These are phyloP conservation scores for Herpailurus yagouaroundi DNA, from an alignment of 2,113 vertebrate genomes.

Conservation along the genomic window DNA sequence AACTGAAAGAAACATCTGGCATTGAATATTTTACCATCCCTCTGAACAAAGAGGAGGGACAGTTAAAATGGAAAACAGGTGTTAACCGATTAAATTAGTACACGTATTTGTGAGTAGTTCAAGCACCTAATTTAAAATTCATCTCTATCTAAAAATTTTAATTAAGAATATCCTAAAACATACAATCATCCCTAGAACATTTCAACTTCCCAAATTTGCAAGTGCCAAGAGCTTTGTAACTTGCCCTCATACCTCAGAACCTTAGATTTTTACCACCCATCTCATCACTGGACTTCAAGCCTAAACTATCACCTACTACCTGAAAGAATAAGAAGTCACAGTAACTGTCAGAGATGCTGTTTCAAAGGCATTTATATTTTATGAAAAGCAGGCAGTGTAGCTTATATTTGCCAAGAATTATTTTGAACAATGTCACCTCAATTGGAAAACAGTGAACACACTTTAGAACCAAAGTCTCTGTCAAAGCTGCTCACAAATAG, in stretches of 20 bases:
- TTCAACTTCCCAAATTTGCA: constrained; percentile 40
- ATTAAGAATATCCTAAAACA: constrained; percentile 28
- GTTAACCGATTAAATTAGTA: constrained; percentile 24
- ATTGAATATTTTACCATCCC: not conserved
- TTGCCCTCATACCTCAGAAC: constrained; percentile 15
- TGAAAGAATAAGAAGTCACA: constrained; percentile 51
- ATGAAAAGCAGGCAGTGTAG: constrained; percentile 31
- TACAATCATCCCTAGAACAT: not conserved
- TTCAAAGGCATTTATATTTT: constrained; percentile 44
- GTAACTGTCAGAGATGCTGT: not conserved
- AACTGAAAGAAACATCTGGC: constrained; percentile 28
- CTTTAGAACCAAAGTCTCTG: constrained; percentile 43
- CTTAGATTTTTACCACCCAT: not conserved
- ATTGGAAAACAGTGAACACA: constrained; percentile 28
- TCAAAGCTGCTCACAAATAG: constrained; percentile 43
- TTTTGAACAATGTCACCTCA: constrained; percentile 32
- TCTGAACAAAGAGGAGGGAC: constrained; percentile 27
- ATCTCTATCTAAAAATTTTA: constrained; percentile 20
- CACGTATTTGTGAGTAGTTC: constrained; percentile 1
- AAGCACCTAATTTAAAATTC: constrained; percentile 16
- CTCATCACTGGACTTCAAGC: not conserved
- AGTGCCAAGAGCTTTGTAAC: not conserved
- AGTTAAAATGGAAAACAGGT: constrained; percentile 34
- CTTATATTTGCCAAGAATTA: constrained; percentile 46
- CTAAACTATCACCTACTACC: constrained; percentile 33